A percentile compares a stretch with the other conserved stretches of the same genome.
phyloP scores from a whole-genome alignment of 2,797 vertebrate species.

The Tokudaia muenninki region DNA sequence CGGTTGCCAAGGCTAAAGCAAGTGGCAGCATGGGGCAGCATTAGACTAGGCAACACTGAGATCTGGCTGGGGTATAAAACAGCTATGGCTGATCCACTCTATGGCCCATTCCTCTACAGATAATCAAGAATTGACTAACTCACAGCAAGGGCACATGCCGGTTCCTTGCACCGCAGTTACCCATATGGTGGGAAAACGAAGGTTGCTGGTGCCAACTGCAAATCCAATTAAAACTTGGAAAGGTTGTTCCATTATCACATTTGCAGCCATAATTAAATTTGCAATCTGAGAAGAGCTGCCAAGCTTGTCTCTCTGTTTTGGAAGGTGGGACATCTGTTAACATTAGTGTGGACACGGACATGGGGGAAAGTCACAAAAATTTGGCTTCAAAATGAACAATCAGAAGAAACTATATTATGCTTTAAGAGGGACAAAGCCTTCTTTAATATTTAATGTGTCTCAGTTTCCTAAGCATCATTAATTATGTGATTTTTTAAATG shows the following conservation, averaged over 20 bases:
- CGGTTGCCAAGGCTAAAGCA: slow-evolving; percentile 32
- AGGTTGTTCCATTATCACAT: slow-evolving; percentile 87
- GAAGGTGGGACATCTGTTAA: slow-evolving; percentile 86
- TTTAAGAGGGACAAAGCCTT: neutral
- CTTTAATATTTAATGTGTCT: neutral
- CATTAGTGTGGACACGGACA: slow-evolving; percentile 77
- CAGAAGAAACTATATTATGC: slow-evolving; percentile 40
- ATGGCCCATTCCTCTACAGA: slow-evolving; percentile 35
- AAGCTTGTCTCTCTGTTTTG: slow-evolving; percentile 85
- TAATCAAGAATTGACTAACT: slow-evolving; percentile 75
- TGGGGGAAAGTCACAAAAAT: slow-evolving; percentile 61
- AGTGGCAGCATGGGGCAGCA: neutral
- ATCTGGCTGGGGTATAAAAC: neutral
- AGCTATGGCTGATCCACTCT: neutral
- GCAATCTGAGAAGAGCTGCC: slow-evolving; percentile 82
- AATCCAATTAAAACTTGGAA: slow-evolving; percentile 87
- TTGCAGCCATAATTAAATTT: slow-evolving; percentile 88
- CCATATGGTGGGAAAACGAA: slow-evolving; percentile 85
- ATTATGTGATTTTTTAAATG: neutral
- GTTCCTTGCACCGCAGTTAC: slow-evolving; percentile 83
- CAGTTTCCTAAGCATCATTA: neutral
- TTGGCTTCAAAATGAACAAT: slow-evolving; percentile 67
- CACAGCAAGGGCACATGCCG: slow-evolving; percentile 77
- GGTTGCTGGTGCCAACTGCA: slow-evolving; percentile 84
- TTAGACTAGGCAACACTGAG: neutral